Percentiles rank a stretch among this genome's conserved stretches.
These are phyloP conservation scores for Scatophagus argus DNA, from an alignment of 2,113 vertebrate genomes.

Conservation along the genomic window DNA sequence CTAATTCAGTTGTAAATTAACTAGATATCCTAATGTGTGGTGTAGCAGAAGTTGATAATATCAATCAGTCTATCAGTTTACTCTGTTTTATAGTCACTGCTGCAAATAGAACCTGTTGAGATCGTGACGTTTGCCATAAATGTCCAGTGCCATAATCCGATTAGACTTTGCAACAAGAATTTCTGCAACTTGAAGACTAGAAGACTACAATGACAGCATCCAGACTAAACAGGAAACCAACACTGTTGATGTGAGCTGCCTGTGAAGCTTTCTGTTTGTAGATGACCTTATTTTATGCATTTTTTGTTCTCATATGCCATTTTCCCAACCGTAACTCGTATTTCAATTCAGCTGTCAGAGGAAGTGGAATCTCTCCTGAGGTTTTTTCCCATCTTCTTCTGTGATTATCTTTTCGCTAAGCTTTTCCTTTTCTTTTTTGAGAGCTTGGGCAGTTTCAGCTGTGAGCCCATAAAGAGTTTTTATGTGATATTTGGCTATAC, in stretches of 20 bases:
- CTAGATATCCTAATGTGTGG: no score
- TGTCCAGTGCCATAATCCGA: background rate
- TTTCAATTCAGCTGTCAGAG: conserved; percentile 27
- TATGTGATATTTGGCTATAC: conserved; percentile 55
- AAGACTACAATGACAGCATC: background rate
- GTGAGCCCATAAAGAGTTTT: conserved; percentile 55
- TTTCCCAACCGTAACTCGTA: background rate
- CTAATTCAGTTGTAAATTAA: no score
- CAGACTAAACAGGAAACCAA: background rate
- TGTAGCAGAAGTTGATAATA: no score
- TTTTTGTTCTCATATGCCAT: background rate
- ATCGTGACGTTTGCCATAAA: background rate
- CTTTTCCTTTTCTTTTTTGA: conserved; percentile 39
- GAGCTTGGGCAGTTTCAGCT: conserved; percentile 24
- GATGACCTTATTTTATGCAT: background rate
- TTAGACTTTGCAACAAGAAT: background rate
- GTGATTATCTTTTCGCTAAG: conserved; percentile 36
- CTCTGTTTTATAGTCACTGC: background rate
- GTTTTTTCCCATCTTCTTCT: conserved; percentile 35
- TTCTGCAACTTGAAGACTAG: background rate
- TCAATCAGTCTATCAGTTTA: background rate
- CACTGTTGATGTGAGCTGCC: background rate
- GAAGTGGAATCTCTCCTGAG: conserved; percentile 32
- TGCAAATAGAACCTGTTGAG: background rate
- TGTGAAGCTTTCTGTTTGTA: background rate